phyloP scores from a whole-genome alignment of 2,113 vertebrate species.

The Phyllopteryx taeniolatus region DNA sequence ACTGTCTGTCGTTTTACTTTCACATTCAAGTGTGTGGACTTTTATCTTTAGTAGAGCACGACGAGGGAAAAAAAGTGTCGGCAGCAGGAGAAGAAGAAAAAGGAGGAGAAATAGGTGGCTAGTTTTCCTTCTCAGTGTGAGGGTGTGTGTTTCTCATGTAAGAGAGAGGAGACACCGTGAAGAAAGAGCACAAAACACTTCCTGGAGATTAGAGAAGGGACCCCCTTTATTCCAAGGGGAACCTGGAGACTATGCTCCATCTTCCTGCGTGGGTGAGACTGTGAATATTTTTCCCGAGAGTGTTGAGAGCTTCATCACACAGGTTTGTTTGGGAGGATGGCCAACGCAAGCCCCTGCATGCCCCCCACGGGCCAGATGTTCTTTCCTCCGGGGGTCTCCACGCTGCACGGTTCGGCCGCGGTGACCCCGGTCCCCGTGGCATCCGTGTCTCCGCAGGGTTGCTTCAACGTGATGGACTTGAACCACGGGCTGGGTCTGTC shows the following conservation, averaged over 20 bases:
- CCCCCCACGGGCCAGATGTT: slow-evolving; percentile 63
- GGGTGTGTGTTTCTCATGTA: slow-evolving; percentile 25
- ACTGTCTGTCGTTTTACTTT: slow-evolving; percentile 39
- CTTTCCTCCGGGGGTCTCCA: slow-evolving; percentile 59
- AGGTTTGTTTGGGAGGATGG: slow-evolving; percentile 56
- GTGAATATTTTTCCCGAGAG: slow-evolving; percentile 43
- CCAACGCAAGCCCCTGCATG: slow-evolving; percentile 73
- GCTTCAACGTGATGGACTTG: slow-evolving; percentile 55
- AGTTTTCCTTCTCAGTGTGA: slow-evolving; percentile 6
- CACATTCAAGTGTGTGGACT: slow-evolving; percentile 60
- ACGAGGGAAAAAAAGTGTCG: slow-evolving; percentile 19
- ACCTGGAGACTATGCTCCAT: slow-evolving; percentile 31
- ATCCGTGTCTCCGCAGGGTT: slow-evolving; percentile 25
- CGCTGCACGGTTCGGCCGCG: slow-evolving; percentile 58
- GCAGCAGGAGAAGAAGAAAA: slow-evolving; percentile 21
- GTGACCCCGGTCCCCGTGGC: slow-evolving; percentile 48
- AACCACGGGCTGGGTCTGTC: slow-evolving; percentile 41
- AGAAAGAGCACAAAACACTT: slow-evolving; percentile 36
- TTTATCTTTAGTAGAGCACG: slow-evolving; percentile 57
- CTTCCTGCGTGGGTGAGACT: slow-evolving; percentile 18
- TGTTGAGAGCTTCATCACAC: slow-evolving; percentile 24
- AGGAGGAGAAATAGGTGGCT: slow-evolving; percentile 16
- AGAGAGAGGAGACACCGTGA: slow-evolving; percentile 4
- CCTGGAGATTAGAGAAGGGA: slow-evolving; percentile 45
- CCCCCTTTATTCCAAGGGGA: slow-evolving; percentile 35